Evolutionary conservation across 37 sponge, comb jelly and placozoan species (phyloP).

Genomic region (Aplysina aerophoba): DNA sequence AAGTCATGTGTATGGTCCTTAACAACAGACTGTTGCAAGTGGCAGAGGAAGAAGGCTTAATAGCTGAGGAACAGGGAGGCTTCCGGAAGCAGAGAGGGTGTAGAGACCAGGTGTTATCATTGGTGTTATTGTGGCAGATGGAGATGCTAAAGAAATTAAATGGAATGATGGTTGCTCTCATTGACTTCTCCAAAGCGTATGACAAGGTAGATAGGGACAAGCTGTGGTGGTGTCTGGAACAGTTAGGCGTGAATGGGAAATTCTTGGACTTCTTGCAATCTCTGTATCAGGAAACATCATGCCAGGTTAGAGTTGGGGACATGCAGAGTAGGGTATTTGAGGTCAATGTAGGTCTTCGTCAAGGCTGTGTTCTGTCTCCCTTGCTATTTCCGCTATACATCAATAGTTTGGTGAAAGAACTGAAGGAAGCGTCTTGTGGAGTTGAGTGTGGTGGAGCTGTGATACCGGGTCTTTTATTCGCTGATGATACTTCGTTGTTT

Average conservation of each 20-base stretch:
- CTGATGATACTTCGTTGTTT: conserved; percentile 5
- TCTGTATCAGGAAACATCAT: conserved; percentile 3
- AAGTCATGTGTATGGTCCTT: neutral
- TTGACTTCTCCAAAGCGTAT: conserved; percentile 9
- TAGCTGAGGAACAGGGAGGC: neutral
- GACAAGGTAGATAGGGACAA: conserved; percentile 11
- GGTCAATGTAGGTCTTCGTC: conserved; percentile 13
- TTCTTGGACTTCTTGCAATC: conserved; percentile 12
- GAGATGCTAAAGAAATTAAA: conserved; percentile 1
- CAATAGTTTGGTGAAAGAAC: neutral
- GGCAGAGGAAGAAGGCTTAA: conserved; percentile 9
- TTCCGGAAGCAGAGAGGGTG: conserved; percentile 6
- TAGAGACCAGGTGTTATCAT: conserved; percentile 15
- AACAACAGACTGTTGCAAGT: neutral
- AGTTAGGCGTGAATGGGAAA: neutral
- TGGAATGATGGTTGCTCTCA: conserved; percentile 4
- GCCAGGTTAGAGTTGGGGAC: conserved; percentile 26
- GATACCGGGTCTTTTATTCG: neutral
- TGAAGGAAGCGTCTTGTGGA: conserved; percentile 8
- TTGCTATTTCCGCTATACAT: conserved; percentile 1
- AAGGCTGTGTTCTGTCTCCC: neutral
- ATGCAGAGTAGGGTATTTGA: neutral
- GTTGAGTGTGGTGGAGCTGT: conserved; percentile 8
- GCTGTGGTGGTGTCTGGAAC: neutral
- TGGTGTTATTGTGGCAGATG: conserved; percentile 3